Percentiles rank a stretch among this genome's conserved stretches.
phyloP scores from a whole-genome alignment of 2,113 vertebrate genomes.

The Raja brachyura region DNA sequence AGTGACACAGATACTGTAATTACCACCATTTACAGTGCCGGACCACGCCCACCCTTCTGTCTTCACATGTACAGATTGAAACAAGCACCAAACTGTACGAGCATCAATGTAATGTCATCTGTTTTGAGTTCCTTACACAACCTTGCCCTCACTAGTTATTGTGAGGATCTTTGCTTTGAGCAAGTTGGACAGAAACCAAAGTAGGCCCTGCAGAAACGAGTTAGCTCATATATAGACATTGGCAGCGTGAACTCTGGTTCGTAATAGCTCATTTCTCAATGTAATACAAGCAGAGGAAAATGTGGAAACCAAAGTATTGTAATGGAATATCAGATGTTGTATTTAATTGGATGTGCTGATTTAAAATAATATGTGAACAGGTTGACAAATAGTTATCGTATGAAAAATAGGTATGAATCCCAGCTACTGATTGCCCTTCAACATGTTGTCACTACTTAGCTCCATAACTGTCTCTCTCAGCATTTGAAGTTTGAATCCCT shows the following conservation, averaged over 20 bases:
- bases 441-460: not conserved
- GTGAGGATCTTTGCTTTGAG: not conserved
- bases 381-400: not conserved
- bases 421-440: not conserved
- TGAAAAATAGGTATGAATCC: not conserved
- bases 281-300: not conserved
- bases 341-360: not conserved
- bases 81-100: not conserved
- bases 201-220: not conserved
- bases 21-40: not conserved
- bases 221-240: not conserved
- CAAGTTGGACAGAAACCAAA: not conserved
- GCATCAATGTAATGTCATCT: slow-evolving; percentile 18
- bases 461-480: not conserved
- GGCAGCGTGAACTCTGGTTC: not conserved
- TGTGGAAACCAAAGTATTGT: not conserved
- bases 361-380: not conserved
- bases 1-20: not conserved
- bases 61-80: not conserved
- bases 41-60: not conserved
- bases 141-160: not conserved
- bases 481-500: not conserved
- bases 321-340: not conserved
- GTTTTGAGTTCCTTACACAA: not conserved
- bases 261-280: not conserved